Base-by-base conservation (phyloP, 2,888 invertebrate genomes). In the Nymphalis c-album region DNA sequence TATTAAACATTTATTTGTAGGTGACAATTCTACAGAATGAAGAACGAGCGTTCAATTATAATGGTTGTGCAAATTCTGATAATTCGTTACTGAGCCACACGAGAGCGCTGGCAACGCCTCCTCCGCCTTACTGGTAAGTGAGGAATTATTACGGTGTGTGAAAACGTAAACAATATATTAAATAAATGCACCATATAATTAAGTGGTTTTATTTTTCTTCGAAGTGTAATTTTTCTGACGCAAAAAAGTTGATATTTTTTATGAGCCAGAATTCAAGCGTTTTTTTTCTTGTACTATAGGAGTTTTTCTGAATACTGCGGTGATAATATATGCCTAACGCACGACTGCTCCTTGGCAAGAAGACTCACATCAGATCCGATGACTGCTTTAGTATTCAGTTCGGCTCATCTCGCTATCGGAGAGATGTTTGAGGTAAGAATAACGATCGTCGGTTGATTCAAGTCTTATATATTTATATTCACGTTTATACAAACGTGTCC, bases 361-460 rank as follows among this genome's bases (percentile, higher is more conserved):
- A 90, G 97, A 10, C 88, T 93, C 31, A 81, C 80, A 0, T 66
- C 80, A 0, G 88, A 90, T 51, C 87, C 89, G 0, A 80, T 77
- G 76, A 83, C 79, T 0, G 83, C 86, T 0, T 88, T 97, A 1
- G 93, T 96, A 13, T 95, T 96, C 82, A 96, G 96, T 78, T 94
- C 96, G 0, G 93, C 94, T 1, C 94, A 95, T 20, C 91, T 97
- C 22, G 94, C 94, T 47, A 90, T 94, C 63, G 96, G 96, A 73
- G 97, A 97, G 81, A 86, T 96, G 40, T 97, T 96, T 83, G 97
- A 97, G 93, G 95, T 97, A 70, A 57, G 35, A n/a, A n/a, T n/a
- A 18, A 48, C 48, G 7, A 48, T n/a, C 13, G 13, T 40, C 3
- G 6, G 26, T 31, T 31, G 26, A 31, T 31, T 5, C 26, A 6